Evolutionary conservation across 2,888 invertebrate genomes (phyloP).

Genomic region (Limnephilus lunatus): DNA sequence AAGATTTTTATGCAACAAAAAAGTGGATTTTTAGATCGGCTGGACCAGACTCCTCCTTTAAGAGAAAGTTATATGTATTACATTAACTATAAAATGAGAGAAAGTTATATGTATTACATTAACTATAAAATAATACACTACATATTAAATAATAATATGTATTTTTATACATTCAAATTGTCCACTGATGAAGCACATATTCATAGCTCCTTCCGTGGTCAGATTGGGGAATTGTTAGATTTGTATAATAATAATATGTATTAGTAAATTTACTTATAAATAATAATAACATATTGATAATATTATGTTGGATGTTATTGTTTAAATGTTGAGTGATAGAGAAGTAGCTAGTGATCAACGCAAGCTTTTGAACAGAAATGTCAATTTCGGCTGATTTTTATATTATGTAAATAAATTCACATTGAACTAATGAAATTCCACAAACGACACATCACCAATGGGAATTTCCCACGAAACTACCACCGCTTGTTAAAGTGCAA

Average conservation of each 20-base stretch:
- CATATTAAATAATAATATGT: constrained; percentile 6
- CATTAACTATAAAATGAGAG: background rate
- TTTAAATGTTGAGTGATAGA: constrained; percentile 38
- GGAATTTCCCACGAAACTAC: background rate
- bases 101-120: background rate
- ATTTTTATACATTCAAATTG: constrained; percentile 37
- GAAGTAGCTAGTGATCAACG: constrained; percentile 41
- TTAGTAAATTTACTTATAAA: constrained; percentile 40
- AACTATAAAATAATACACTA: background rate
- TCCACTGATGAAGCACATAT: constrained; percentile 7
- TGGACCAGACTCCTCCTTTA: background rate
- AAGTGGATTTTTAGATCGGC: too few species aligned
- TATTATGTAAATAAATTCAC: constrained; percentile 24
- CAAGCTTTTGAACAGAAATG: constrained; percentile 39
- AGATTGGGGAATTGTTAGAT: constrained; percentile 28
- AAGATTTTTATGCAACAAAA: too few species aligned
- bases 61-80: background rate
- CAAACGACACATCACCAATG: background rate
- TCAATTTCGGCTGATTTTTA: constrained; percentile 11
- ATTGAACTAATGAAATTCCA: background rate
- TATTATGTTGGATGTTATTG: constrained; percentile 21
- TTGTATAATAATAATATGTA: constrained; percentile 33
- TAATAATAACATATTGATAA: constrained; percentile 3
- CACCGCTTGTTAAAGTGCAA: background rate
- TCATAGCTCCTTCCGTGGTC: constrained; percentile 12